Percentiles rank a stretch among this genome's conserved stretches.
Conservation (phyloP, 2,797 vertebrate genomes). For the Megalops cyprinoides region DNA sequence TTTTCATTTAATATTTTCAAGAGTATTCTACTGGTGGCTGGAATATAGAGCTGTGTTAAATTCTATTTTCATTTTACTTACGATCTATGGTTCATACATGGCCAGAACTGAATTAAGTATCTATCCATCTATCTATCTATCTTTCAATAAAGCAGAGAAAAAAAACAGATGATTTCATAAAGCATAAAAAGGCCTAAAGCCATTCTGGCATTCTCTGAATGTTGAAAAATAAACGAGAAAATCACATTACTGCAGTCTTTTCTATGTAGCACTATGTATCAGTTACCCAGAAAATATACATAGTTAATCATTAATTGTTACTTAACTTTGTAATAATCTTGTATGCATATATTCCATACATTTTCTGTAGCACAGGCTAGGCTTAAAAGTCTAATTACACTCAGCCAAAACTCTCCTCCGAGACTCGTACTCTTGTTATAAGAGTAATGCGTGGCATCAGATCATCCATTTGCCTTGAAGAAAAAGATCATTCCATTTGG, state of each 20-base stretch:
- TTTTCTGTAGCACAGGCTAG: not conserved
- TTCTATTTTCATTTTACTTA: not conserved
- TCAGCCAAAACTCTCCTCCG: not conserved
- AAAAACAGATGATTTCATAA: no score
- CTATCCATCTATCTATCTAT: no score
- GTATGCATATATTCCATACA: not conserved
- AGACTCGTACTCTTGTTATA: not conserved
- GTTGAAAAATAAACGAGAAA: not conserved
- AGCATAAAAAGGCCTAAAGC: not conserved
- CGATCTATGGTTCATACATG: not conserved
- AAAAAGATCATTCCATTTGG: not conserved
- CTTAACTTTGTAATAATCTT: not conserved
- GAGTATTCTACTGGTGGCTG: constrained; percentile 46
- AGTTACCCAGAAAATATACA: not conserved
- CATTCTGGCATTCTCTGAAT: not conserved
- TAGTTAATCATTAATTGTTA: no score
- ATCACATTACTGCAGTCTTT: no score
- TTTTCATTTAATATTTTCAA: constrained; percentile 54
- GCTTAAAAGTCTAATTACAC: not conserved
- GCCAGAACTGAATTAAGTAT: not conserved
- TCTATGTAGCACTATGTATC: not conserved
- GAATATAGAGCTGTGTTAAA: constrained; percentile 38
- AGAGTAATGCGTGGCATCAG: not conserved
- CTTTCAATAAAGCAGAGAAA: no score
- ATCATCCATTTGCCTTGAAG: not conserved